These are phyloP conservation scores for Psophia crepitans DNA, from an alignment of 2,113 vertebrate species.

Conservation along the genomic window DNA sequence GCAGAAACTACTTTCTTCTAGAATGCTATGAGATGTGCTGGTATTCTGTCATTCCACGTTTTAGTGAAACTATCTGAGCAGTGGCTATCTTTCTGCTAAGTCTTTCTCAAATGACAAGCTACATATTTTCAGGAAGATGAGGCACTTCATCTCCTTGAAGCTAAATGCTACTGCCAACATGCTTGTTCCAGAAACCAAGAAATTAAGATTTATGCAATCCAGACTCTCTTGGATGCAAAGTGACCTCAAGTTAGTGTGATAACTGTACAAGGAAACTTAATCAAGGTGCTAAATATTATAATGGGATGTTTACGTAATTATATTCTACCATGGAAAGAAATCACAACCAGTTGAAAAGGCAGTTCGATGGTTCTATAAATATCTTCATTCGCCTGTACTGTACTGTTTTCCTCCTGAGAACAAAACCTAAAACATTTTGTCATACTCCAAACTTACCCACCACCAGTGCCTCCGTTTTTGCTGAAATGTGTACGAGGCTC, in stretches of 20 bases:
- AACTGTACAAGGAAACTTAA: neutral
- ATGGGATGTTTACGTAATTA: neutral
- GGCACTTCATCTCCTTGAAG: neutral
- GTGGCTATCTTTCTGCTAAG: neutral
- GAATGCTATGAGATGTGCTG: neutral
- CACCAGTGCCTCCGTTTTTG: conserved; percentile 89
- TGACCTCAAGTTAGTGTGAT: neutral
- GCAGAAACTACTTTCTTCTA: neutral
- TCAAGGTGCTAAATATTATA: neutral
- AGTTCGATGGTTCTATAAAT: neutral
- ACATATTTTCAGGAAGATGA: neutral
- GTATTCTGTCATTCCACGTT: neutral
- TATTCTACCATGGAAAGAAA: neutral
- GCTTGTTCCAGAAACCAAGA: neutral
- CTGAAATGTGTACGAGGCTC: conserved; percentile 93
- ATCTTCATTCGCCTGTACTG: neutral
- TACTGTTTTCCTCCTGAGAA: neutral
- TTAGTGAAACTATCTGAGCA: neutral
- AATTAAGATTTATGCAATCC: neutral
- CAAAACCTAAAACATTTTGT: accelerated
- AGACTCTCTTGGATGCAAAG: neutral
- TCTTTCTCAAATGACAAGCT: neutral
- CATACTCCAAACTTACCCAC: conserved; percentile 79
- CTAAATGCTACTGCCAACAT: neutral
- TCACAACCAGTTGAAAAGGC: neutral